Conservation (phyloP, 2,888 invertebrate genomes). For the Pammene fasciana region DNA sequence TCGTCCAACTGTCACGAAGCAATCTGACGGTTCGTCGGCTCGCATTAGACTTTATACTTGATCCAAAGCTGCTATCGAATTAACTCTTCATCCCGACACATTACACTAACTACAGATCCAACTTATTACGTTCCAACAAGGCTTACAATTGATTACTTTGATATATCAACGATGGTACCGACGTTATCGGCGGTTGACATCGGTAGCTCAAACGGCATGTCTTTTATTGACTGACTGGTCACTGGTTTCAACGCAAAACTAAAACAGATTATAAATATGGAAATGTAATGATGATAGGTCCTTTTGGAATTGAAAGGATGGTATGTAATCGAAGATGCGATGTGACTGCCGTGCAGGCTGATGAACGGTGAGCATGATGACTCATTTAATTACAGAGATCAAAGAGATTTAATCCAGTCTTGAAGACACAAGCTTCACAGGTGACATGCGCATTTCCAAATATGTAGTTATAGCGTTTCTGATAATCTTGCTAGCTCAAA, state of each 20-base stretch:
- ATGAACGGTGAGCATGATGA: constrained; percentile 13
- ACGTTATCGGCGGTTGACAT: constrained; percentile 37
- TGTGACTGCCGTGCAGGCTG: constrained; percentile 25
- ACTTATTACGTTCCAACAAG: neutral
- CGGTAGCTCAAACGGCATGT: constrained; percentile 37
- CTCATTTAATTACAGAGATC: constrained; percentile 20
- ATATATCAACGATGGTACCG: neutral
- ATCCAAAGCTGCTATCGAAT: constrained; percentile 37
- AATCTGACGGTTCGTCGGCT: constrained; percentile 30
- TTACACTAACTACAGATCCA: neutral
- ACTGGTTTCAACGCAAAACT: neutral
- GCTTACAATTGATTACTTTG: neutral
- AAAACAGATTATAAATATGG: constrained; percentile 1
- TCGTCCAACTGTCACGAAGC: constrained; percentile 31
- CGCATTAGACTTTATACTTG: constrained; percentile 36
- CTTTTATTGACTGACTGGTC: constrained; percentile 30
- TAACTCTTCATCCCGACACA: constrained; percentile 35
- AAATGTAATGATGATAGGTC: neutral
- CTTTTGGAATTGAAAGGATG: neutral
- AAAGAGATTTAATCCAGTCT: neutral
- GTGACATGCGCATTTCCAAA: no score
- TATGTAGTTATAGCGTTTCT: no score
- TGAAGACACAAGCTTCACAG: neutral
- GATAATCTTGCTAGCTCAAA: no score
- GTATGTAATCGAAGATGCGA: constrained; percentile 22